These are phyloP conservation scores for Chitala chitala DNA, from an alignment of 2,113 vertebrate species.

Conservation along the genomic window DNA sequence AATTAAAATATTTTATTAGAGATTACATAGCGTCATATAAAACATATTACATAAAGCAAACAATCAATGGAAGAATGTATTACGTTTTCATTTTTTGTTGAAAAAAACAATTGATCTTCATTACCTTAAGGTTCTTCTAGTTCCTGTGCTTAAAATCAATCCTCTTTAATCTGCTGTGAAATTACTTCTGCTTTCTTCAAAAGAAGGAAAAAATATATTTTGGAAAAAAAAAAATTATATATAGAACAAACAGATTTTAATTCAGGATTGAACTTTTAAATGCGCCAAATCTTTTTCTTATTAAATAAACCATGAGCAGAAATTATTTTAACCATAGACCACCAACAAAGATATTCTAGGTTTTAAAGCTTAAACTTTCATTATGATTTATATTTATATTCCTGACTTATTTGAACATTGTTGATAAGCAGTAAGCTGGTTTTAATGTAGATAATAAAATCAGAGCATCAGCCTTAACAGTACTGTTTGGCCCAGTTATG, in stretches of 20 bases:
- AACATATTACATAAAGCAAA: too few species aligned
- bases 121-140: too few species aligned
- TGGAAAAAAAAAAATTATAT: background rate
- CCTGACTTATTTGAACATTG: background rate
- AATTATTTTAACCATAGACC: background rate
- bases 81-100: too few species aligned
- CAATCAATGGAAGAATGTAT: too few species aligned
- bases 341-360: background rate
- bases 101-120: too few species aligned
- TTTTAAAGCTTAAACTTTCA: conserved; percentile 8
- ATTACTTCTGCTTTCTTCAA: too few species aligned
- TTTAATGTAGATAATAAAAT: background rate
- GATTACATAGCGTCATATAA: too few species aligned
- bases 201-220: background rate
- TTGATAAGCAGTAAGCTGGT: background rate
- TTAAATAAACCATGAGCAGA: background rate
- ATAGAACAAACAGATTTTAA: conserved; percentile 4
- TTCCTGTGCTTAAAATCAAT: too few species aligned
- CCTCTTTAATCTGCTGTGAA: too few species aligned
- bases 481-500: too few species aligned
- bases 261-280: background rate
- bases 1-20: too few species aligned
- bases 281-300: background rate
- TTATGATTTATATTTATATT: conserved; percentile 2
- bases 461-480: too few species aligned